Percentiles rank a stretch among this genome's conserved stretches.
These are phyloP conservation scores for Pipistrellus pygmaeus DNA, from an alignment of 2,797 vertebrate genomes.

Conservation along the genomic window DNA sequence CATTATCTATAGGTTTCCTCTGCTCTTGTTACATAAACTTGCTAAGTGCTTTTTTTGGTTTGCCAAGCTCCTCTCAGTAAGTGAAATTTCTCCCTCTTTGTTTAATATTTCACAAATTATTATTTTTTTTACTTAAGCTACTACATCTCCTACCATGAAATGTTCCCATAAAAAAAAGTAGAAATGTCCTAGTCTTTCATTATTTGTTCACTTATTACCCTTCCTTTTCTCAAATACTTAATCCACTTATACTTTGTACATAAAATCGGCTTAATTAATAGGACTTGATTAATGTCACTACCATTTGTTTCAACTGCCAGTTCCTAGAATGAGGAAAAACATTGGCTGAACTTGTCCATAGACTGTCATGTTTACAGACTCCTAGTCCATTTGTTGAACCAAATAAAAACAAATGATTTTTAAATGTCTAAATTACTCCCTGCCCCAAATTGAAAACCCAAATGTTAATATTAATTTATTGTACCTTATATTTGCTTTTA, in stretches of 20 bases:
- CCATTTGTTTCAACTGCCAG: slow-evolving; percentile 10
- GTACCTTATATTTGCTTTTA: neutral
- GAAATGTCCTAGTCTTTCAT: slow-evolving; percentile 27
- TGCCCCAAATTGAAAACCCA: neutral
- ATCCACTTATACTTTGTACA: neutral
- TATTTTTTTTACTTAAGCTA: neutral
- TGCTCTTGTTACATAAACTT: neutral
- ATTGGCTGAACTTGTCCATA: slow-evolving; percentile 16
- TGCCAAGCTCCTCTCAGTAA: neutral
- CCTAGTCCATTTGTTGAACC: slow-evolving; percentile 27
- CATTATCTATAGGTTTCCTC: neutral
- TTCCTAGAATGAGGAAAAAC: slow-evolving; percentile 45
- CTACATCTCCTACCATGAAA: neutral
- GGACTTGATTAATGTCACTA: slow-evolving; percentile 47
- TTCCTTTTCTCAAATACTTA: slow-evolving; percentile 28
- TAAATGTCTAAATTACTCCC: slow-evolving; percentile 30
- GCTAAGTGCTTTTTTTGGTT: slow-evolving; percentile 12
- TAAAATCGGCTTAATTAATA: slow-evolving; percentile 46
- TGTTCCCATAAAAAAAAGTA: neutral
- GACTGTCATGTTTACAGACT: neutral
- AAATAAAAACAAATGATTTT: slow-evolving; percentile 43
- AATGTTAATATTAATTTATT: slow-evolving; percentile 40
- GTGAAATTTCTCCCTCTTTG: neutral
- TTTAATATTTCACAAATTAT: slow-evolving; percentile 22
- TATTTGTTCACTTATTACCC: neutral